Evolutionary conservation across 2,113 vertebrate species (phyloP), one percentile per base, ranked within the genome.

Genomic region (Erpornis zantholeuca): DNA sequence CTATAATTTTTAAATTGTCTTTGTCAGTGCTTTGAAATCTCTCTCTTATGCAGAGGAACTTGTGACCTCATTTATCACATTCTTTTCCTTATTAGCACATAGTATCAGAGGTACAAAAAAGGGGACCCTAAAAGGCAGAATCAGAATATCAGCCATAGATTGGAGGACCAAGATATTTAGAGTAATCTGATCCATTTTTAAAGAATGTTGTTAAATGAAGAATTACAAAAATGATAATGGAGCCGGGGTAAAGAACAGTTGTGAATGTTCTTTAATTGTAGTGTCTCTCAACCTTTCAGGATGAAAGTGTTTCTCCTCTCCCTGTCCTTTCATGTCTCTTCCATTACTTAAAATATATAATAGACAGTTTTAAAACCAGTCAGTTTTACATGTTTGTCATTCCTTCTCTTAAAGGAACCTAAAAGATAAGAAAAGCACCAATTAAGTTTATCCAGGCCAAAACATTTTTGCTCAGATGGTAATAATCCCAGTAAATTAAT

Each of bases 11-110:
- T 60, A 23, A 95, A 84, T 91, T 90, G 57, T 63, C 44, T 94
- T 53, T 92, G 68, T 83, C 81, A 89, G 53, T 76, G 35, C 77
- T 93, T 97, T 90, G 85, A 95, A 96, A 93, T 92, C 40, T 86
- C 52, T 66, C 36, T 78, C 36, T 72, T 83, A 52, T 81, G 60
- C 35, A 36, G 45, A 35, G 38, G 42, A 94, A 90, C 78, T 94
- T 85, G 27, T 80, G 84, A 94, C 84, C 73, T 95, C 81, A n/a
- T 95, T 92, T 94, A 59, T 92, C 35, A n/a, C 66, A 36, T 68
- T 95, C 33, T 63, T 82, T 38, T 92, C 50, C 50, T 35, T 94
- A 19, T 80, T 93, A 93, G 50, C 56, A 47, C 38, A 13, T 66
- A 25, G 15, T 75, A 83, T 80, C 38, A 92, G 66, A 90, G 23